Conservation (phyloP, 37 sponge, comb jelly and placozoan genomes). For the Chondrosia reniformis region DNA sequence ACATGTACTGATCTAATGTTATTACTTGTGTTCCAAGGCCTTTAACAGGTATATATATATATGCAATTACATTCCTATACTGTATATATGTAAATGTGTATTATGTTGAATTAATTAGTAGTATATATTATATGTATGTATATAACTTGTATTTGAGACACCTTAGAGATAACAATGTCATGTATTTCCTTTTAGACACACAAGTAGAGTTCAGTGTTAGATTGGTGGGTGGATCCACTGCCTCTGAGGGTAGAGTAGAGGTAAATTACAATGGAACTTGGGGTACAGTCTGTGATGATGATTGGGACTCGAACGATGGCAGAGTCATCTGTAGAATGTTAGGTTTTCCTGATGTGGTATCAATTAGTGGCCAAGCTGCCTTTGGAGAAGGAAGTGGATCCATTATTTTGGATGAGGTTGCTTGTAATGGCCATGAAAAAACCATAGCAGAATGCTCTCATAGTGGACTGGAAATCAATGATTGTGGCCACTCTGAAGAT, state of each 20-base stretch:
- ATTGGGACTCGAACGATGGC: conserved; percentile 17
- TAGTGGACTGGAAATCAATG: not conserved
- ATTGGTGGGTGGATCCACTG: not conserved
- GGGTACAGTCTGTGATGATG: conserved; percentile 38
- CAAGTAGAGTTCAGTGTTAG: too few relatives aligned
- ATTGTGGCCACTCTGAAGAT: conserved; percentile 26
- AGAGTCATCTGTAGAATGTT: conserved; percentile 32
- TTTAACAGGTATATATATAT: too few relatives aligned
- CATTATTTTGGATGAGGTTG: conserved; percentile 29
- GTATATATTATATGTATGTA: too few relatives aligned
- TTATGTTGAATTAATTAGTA: too few relatives aligned
- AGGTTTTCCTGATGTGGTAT: not conserved
- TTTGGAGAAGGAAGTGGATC: conserved; percentile 16
- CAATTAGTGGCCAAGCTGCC: not conserved
- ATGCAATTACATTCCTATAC: too few relatives aligned
- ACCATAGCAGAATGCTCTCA: conserved; percentile 1
- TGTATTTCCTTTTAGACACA: too few relatives aligned
- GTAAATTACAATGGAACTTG: conserved; percentile 13
- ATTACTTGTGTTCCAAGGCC: too few relatives aligned
- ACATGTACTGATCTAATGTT: too few relatives aligned
- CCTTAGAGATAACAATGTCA: too few relatives aligned
- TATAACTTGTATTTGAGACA: too few relatives aligned
- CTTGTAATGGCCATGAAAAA: conserved; percentile 18
- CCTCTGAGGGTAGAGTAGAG: conserved; percentile 7
- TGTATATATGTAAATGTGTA: too few relatives aligned